phyloP scores from a whole-genome alignment of 2,113 vertebrate genomes.

The Tyto alba region DNA sequence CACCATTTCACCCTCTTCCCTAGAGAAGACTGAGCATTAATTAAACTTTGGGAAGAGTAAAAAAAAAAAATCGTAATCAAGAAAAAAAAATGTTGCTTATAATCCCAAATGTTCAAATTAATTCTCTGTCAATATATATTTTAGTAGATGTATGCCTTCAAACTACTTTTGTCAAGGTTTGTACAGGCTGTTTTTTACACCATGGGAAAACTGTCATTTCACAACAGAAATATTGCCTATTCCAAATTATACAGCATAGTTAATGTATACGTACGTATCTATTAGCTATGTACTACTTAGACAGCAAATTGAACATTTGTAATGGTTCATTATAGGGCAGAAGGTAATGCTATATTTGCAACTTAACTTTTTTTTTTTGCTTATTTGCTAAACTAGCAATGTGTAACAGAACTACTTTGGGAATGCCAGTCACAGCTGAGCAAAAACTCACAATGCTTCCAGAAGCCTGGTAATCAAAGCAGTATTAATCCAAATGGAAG shows the following conservation, averaged over 20 bases:
- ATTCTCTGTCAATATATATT: neutral
- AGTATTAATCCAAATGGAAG: neutral
- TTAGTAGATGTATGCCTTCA: neutral
- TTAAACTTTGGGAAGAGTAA: neutral
- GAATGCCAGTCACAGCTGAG: neutral
- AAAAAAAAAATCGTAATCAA: neutral
- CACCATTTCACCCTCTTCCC: neutral
- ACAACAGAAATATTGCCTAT: neutral
- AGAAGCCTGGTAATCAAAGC: neutral
- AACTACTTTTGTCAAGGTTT: neutral
- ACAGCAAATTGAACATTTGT: neutral
- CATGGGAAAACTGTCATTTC: neutral
- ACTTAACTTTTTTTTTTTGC: neutral
- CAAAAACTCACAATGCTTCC: neutral
- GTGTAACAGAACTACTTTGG: neutral
- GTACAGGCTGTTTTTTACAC: neutral
- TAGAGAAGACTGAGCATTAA: neutral
- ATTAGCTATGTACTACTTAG: neutral
- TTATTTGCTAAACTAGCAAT: neutral
- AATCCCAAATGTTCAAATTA: neutral
- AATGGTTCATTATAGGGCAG: neutral
- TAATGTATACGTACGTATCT: accelerated
- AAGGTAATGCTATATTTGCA: neutral
- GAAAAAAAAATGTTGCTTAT: neutral
- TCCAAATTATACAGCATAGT: neutral